A percentile compares a stretch with the other conserved stretches of the same genome.
Conservation (phyloP, 2,113 vertebrate species). For the Cisticola juncidis region DNA sequence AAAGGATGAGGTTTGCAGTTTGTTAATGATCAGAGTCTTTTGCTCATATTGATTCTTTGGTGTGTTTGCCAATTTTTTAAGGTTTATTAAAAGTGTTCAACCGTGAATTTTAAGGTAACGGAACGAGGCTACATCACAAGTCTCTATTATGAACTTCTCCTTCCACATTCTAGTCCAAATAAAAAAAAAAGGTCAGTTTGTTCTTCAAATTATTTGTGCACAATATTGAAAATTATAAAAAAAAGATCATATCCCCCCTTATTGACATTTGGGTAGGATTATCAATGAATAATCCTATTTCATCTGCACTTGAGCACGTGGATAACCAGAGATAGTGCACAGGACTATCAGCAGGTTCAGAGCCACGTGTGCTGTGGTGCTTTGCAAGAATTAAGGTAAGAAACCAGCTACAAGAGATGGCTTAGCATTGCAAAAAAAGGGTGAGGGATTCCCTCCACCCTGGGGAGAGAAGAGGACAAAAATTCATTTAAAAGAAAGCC, state of each 20-base stretch:
- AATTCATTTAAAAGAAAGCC: conserved; percentile 6
- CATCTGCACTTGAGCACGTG: not conserved
- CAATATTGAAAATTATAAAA: not conserved
- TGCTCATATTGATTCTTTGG: conserved; percentile 78
- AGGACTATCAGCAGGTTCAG: not conserved
- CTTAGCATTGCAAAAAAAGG: not conserved
- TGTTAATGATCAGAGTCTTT: conserved; percentile 73
- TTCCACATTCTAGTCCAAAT: conserved; percentile 3
- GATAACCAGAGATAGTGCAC: not conserved
- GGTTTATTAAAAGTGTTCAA: conserved; percentile 62
- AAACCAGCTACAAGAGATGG: conserved; percentile 9
- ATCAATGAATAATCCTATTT: not conserved
- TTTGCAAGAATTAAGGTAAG: not conserved
- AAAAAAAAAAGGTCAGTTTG: conserved; percentile 22
- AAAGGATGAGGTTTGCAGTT: conserved; percentile 80
- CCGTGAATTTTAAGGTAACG: conserved; percentile 62
- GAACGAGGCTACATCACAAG: conserved; percentile 49
- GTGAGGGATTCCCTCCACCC: not conserved
- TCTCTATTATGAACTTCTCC: conserved; percentile 12
- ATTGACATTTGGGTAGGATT: not conserved
- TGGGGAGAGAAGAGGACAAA: not conserved
- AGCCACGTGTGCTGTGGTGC: not conserved
- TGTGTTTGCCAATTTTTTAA: conserved; percentile 75
- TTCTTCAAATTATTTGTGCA: conserved; percentile 32
- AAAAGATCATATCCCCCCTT: not conserved